A percentile compares a stretch with the other conserved stretches of the same genome.
These are phyloP conservation scores for Epicauta chinensis DNA, from an alignment of 1,140 invertebrate species.

Conservation along the genomic window DNA sequence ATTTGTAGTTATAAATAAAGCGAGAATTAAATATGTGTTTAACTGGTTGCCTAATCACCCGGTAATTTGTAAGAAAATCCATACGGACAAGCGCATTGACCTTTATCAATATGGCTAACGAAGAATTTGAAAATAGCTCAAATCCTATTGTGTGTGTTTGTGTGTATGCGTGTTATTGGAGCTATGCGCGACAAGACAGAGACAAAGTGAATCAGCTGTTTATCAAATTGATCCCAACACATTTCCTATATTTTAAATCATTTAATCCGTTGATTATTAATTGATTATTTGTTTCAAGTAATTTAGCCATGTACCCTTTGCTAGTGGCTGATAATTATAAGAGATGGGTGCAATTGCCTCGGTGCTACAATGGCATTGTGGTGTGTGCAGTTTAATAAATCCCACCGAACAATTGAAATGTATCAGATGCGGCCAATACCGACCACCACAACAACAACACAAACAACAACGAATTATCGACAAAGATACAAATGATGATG, in stretches of 20 bases:
- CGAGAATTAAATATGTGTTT: slow-evolving; percentile 1
- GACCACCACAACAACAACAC: slow-evolving; percentile 27
- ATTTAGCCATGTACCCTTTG: too few relatives aligned
- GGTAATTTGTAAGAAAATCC: not conserved
- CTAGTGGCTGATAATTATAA: too few relatives aligned
- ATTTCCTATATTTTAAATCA: slow-evolving; percentile 1
- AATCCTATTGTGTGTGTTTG: too few relatives aligned
- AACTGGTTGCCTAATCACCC: slow-evolving; percentile 1
- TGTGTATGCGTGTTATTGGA: too few relatives aligned
- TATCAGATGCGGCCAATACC: slow-evolving; percentile 63
- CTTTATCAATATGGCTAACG: slow-evolving; percentile 17
- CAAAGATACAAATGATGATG: not conserved
- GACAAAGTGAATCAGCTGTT: slow-evolving; percentile 18
- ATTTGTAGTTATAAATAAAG: not conserved
- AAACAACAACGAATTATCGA: slow-evolving; percentile 20
- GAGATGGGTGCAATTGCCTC: slow-evolving; percentile 81
- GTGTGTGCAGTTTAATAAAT: slow-evolving; percentile 77
- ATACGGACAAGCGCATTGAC: slow-evolving; percentile 2
- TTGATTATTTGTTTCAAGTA: too few relatives aligned
- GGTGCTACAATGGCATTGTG: slow-evolving; percentile 84
- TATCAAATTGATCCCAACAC: slow-evolving; percentile 3
- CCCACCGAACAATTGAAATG: slow-evolving; percentile 73
- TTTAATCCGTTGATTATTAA: too few relatives aligned
- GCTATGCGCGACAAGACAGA: too few relatives aligned
- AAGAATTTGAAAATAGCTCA: slow-evolving; percentile 19